Conservation (phyloP, 1,140 invertebrate genomes). For the Alviniconcha marisindica region DNA sequence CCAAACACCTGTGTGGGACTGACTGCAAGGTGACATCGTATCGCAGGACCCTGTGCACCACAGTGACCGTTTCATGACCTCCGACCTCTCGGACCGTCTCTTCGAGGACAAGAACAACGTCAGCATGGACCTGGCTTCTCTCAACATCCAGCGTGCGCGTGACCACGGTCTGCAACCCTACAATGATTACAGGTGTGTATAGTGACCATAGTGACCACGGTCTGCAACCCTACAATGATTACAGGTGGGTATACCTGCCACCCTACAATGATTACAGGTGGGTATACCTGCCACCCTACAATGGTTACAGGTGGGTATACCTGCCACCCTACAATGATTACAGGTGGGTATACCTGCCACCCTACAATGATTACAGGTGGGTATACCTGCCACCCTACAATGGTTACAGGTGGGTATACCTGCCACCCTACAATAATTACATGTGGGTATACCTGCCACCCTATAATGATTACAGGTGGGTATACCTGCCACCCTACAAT, state of each 20-base stretch:
- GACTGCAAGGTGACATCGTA: slow-evolving; percentile 8
- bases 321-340: slow-evolving; percentile 78
- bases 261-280: slow-evolving; percentile 62
- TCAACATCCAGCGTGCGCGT: slow-evolving; percentile 83
- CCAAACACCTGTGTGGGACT: background rate
- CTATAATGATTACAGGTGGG: too few relatives aligned
- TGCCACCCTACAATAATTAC: too few relatives aligned
- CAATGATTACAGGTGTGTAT: slow-evolving; percentile 59
- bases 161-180: slow-evolving; percentile 89
- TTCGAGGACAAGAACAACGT: slow-evolving; percentile 56
- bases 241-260: slow-evolving; percentile 78
- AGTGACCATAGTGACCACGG: slow-evolving; percentile 92
- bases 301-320: slow-evolving; percentile 57
- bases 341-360: slow-evolving; percentile 54
- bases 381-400: too few relatives aligned
- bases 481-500: too few relatives aligned
- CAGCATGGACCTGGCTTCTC: slow-evolving; percentile 76
- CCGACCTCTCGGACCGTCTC: slow-evolving; percentile 53
- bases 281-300: slow-evolving; percentile 79
- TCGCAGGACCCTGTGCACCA: slow-evolving; percentile 39
- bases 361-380: too few relatives aligned
- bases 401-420: too few relatives aligned
- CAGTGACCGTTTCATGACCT: slow-evolving; percentile 50
- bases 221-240: slow-evolving; percentile 78
- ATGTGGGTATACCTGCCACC: too few relatives aligned